These are phyloP conservation scores for Megamerina dolium DNA, from an alignment of 2,888 invertebrate genomes.

Conservation along the genomic window DNA sequence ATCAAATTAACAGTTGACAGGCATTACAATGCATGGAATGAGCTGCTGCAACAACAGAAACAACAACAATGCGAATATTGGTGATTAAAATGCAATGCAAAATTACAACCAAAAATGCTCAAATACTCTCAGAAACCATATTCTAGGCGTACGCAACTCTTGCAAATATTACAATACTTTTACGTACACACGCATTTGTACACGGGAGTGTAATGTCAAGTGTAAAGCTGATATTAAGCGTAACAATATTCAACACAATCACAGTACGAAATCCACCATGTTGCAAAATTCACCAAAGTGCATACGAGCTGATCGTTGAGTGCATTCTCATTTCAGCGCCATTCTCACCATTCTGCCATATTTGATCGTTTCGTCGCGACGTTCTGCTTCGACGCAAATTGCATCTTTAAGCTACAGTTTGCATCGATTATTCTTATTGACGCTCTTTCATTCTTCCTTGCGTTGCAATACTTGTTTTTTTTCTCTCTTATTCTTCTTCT, in stretches of 20 bases:
- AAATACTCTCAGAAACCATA: too few species aligned
- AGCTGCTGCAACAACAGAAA: too few species aligned
- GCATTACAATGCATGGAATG: too few species aligned
- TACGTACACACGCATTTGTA: too few species aligned
- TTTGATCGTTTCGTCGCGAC: too few species aligned
- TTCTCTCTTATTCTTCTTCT: conserved; percentile 9
- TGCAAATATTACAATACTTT: too few species aligned
- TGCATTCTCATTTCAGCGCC: not conserved
- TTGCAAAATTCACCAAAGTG: conserved; percentile 5
- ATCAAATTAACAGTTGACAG: conserved; percentile 23
- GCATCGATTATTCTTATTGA: conserved; percentile 13
- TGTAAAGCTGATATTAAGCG: conserved; percentile 21
- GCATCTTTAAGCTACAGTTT: conserved; percentile 21
- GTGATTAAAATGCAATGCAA: too few species aligned
- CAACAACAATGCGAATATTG: too few species aligned
- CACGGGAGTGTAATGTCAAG: conserved; percentile 27
- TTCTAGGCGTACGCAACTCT: too few species aligned
- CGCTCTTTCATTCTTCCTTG: conserved; percentile 6
- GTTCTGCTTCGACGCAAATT: conserved; percentile 11
- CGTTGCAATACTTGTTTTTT: conserved; percentile 12
- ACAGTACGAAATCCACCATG: not conserved
- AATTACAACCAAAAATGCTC: too few species aligned
- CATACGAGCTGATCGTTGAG: not conserved
- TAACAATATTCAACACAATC: conserved; percentile 5
- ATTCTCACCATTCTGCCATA: not conserved